Evolutionary conservation across 1,140 invertebrate genomes (phyloP).

Genomic region (Daktulosphaira vitifoliae): DNA sequence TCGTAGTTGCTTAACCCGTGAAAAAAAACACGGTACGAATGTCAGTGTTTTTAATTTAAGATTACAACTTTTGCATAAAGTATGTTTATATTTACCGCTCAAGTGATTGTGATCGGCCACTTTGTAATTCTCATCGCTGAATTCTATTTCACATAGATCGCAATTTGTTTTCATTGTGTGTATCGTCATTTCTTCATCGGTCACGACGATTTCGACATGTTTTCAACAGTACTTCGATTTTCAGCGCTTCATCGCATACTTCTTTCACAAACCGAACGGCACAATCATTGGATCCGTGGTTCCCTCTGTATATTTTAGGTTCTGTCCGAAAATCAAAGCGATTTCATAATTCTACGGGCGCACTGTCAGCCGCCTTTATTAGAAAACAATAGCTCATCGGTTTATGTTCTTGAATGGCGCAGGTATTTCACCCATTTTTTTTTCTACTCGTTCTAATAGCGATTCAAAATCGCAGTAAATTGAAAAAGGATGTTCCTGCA

Average conservation of each 20-base stretch:
- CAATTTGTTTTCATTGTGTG: not conserved
- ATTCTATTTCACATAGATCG: not conserved
- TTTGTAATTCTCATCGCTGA: not conserved
- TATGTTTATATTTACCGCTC: not conserved
- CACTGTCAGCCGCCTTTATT: not conserved
- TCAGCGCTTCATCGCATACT: not conserved
- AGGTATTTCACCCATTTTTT: not conserved
- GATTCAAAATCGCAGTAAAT: constrained; percentile 26
- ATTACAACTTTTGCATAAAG: no score
- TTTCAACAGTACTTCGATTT: not conserved
- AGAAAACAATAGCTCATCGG: not conserved
- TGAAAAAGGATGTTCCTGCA: not conserved
- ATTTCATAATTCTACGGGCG: not conserved
- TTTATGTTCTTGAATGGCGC: not conserved
- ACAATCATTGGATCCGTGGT: not conserved
- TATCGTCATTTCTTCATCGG: not conserved
- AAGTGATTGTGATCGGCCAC: not conserved
- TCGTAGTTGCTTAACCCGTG: no score
- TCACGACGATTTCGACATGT: not conserved
- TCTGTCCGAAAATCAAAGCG: not conserved
- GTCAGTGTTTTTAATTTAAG: not conserved
- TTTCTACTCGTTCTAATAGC: not conserved
- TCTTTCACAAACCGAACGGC: not conserved
- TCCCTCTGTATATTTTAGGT: not conserved
- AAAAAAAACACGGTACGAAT: constrained; percentile 3